A percentile compares a stretch with the other conserved stretches of the same genome.
These are phyloP conservation scores for Paramuricea clavata DNA, from an alignment of 92 coral and sea anemone species.

Conservation along the genomic window DNA sequence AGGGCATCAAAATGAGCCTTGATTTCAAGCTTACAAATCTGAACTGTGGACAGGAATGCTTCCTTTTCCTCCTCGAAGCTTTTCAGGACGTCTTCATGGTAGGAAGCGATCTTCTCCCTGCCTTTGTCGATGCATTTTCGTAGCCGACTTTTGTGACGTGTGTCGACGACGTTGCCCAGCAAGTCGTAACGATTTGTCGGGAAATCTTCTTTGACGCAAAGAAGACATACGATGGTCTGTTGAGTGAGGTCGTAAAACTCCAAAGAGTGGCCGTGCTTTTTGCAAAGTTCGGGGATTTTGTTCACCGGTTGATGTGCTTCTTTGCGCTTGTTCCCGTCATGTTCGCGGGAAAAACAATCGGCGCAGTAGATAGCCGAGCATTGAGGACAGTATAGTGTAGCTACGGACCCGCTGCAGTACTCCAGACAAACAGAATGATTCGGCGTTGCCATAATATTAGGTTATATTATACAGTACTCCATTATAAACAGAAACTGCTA, in stretches of 20 bases:
- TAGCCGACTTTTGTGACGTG: slow-evolving; percentile 12
- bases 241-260: slow-evolving; percentile 68
- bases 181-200: slow-evolving; percentile 48
- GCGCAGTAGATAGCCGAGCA: slow-evolving; percentile 91
- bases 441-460: neutral
- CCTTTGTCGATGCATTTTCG: slow-evolving; percentile 46
- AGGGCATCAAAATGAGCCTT: slow-evolving; percentile 43
- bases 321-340: slow-evolving; percentile 85
- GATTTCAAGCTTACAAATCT: slow-evolving; percentile 42
- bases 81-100: slow-evolving; percentile 26
- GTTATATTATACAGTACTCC: neutral
- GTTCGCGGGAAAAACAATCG: slow-evolving; percentile 82
- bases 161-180: slow-evolving; percentile 35
- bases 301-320: slow-evolving; percentile 76
- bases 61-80: slow-evolving; percentile 38
- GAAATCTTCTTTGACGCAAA: slow-evolving; percentile 40
- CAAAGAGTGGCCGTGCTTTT: slow-evolving; percentile 83
- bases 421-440: slow-evolving; percentile 53
- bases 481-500: neutral
- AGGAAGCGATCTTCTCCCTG: slow-evolving; percentile 17
- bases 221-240: slow-evolving; percentile 30
- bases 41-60: slow-evolving; percentile 35
- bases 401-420: slow-evolving; percentile 80
- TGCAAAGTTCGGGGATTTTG: slow-evolving; percentile 80
- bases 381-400: slow-evolving; percentile 88